Base-by-base conservation (phyloP, 2,113 vertebrate genomes). In the Jacana jacana region DNA sequence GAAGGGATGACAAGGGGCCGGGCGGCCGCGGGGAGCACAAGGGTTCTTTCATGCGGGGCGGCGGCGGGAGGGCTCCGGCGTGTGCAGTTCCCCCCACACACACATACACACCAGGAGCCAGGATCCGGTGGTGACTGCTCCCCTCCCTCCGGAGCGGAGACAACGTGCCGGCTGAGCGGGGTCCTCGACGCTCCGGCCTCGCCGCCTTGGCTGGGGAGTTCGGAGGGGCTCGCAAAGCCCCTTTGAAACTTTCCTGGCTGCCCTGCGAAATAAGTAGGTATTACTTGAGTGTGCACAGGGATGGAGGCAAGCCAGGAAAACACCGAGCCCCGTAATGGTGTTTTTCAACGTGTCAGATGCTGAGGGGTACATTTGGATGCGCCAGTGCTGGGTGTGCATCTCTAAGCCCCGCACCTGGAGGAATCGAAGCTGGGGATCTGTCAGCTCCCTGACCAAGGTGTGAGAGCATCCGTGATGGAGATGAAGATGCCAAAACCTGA, bases 311-410 rank as follows among this genome's bases (percentile, higher is more conserved):
- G 88, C 82, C 82, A 83, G 88, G 58, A 37, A 68, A 40, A 81
- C 71, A 19, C 22, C 1, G 19, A 65, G 64, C 60, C 71, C 44
- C 4, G 4, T 2, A 17, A 55, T 0, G n/a, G 58, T 3, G 4
- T 13, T 85, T 72, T 82, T 30, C 46, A 70, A 44, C 51, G 20
- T 6, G 54, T 31, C 42, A 35, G 6, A 8, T 25, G 48, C 78
- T 11, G 52, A 51, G 51, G 49, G 18, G 13, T 16, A 37, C 1
- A 0, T 44, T 73, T 10, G 84, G 69, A 3, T 12, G 10, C 4
- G 2, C 3, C 35, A 3, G 39, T 0, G 1, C 18, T 23, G 77
- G 65, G 6, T 4, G 4, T 1, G 18, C 30, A 4, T 17, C 27
- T 18, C 66, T 18, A 8, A n/a, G 2, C n/a, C 4, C 24, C 8